A percentile compares a stretch with the other conserved stretches of the same genome.
phyloP scores from a whole-genome alignment of 1,140 invertebrate species.

The Drosophila rhopaloa region DNA sequence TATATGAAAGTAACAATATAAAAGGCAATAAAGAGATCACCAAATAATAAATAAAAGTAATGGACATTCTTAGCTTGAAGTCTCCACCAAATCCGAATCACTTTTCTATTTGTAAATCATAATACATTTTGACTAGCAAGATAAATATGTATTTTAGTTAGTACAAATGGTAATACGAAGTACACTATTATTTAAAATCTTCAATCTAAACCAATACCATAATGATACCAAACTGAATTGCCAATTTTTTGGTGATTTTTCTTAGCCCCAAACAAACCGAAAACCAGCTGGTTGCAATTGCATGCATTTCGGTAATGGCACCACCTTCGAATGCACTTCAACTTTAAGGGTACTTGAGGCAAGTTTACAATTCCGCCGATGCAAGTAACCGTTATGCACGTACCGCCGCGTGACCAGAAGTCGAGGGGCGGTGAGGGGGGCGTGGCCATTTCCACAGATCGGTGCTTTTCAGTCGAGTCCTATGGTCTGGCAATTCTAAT shows the following conservation, averaged over 20 bases:
- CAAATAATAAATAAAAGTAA: no score
- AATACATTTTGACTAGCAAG: no score
- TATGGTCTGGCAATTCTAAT: conserved; percentile 63
- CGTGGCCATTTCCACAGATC: conserved; percentile 33
- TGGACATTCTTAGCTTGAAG: no score
- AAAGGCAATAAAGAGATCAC: no score
- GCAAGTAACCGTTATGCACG: conserved; percentile 64
- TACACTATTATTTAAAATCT: background rate
- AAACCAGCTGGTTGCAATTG: conserved; percentile 25
- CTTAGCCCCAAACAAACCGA: conserved; percentile 8
- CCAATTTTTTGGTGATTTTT: conserved; percentile 12
- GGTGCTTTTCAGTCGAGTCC: conserved; percentile 52
- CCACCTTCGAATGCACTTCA: conserved; percentile 10
- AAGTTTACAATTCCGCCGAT: conserved; percentile 29
- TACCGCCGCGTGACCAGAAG: conserved; percentile 45
- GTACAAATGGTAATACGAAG: no score
- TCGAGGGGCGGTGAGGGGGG: background rate
- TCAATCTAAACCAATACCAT: conserved; percentile 5
- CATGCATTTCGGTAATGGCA: conserved; percentile 24
- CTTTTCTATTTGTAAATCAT: no score
- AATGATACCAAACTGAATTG: conserved; percentile 6
- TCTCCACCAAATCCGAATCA: no score
- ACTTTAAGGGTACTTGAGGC: conserved; percentile 23
- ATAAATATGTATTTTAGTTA: no score
- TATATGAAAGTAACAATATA: no score